Base-by-base conservation (phyloP, 1,140 invertebrate genomes). In the Saccostrea cuccullata region DNA sequence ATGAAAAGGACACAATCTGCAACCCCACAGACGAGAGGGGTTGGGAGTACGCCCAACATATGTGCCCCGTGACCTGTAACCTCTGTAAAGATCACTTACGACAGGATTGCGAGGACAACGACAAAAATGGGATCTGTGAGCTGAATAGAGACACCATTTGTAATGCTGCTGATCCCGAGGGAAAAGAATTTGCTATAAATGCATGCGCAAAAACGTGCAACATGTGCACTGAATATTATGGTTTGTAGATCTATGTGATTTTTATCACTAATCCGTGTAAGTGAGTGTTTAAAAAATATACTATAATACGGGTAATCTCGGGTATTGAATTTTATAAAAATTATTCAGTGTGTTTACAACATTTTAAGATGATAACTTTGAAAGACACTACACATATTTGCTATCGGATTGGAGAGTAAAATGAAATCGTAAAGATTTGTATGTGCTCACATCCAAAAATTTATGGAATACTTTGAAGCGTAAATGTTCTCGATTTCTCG, bases 221-320 rank as follows among this genome's bases (percentile, higher is more conserved):
- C 23, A 77, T 77, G 70, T 77, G 70, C 70, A 77, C 9, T 77
- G 70, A 77, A 77, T 77, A 77, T 26, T 77, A 77, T 77, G 70
- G 70, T 77, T 47, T 47, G 47, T 47, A 0, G 9, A 47, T 47
- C 6, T 47, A 0, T 47, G 5, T 47, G 6, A 47, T 47, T 47
- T 47, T 47, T 47, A 9, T 47, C 47, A 6, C 40, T n/a, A n/a
- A n/a, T n/a, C n/a, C n/a, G 30, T 36, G 0, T 36, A 36, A 36
- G 30, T 36, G 30, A 36, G 30, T 36, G 30, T 36, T 36, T 36
- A 36, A 36, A 36, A 2, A 36, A 36, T 36, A 36, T 36, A 36
- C n/a, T n/a, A n/a, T n/a, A n/a, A n/a, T n/a, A n/a, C n/a, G n/a
- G n/a, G n/a, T n/a, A n/a, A n/a, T n/a, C n/a, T n/a, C n/a, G n/a